Conservation (phyloP, 2,113 vertebrate species). For the Pelecanus crispus region DNA sequence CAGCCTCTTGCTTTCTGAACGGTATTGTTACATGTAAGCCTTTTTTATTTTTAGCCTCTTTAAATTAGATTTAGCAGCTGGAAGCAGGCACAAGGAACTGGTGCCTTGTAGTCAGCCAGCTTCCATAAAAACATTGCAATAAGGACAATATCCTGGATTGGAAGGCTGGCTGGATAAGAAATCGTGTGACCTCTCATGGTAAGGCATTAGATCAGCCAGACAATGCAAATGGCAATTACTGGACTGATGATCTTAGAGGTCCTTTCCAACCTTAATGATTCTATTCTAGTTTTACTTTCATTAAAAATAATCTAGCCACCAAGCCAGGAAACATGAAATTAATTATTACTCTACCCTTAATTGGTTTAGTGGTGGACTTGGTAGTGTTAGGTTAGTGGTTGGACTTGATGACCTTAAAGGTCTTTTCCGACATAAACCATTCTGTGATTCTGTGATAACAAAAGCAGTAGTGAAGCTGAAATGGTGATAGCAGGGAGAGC, state of each 20-base stretch:
- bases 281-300: no score
- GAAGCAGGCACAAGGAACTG: not conserved
- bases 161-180: not conserved
- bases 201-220: not conserved
- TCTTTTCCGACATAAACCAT: no score
- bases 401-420: no score
- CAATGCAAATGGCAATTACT: not conserved
- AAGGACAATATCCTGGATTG: not conserved
- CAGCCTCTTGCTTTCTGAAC: not conserved
- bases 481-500: not conserved
- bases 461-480: not conserved
- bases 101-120: not conserved
- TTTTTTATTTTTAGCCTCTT: conserved; percentile 44
- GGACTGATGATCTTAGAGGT: no score
- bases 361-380: no score
- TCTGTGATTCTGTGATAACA: no score
- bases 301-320: no score
- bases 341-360: no score
- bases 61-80: conserved; percentile 35
- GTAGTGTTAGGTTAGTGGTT: no score
- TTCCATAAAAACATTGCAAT: not conserved
- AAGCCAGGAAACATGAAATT: no score
- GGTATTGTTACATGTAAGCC: not conserved
- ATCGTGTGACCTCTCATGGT: not conserved
- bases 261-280: no score